These are phyloP conservation scores for Amblyjoppa fuscipennis DNA, from an alignment of 2,888 invertebrate genomes.

Conservation along the genomic window DNA sequence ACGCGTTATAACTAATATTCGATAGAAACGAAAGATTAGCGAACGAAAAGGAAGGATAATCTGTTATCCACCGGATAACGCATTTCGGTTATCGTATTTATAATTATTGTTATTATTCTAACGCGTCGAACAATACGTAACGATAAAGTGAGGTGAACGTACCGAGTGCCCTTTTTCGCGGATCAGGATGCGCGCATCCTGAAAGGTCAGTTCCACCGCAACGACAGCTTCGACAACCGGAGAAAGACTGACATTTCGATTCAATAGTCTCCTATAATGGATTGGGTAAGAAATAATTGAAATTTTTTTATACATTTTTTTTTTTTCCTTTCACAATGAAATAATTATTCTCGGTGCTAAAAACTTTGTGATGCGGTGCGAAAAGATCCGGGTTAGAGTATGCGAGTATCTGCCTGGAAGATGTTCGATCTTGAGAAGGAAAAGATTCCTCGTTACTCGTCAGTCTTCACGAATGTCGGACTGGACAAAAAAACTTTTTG, in stretches of 20 bases:
- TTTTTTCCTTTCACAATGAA: not conserved
- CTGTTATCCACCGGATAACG: not conserved
- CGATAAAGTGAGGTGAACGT: conserved; percentile 60
- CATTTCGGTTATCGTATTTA: not conserved
- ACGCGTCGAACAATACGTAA: conserved; percentile 1
- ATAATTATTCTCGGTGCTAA: not conserved
- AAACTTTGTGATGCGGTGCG: not conserved
- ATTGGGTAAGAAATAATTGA: conserved; percentile 65
- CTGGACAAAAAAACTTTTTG: too few species aligned
- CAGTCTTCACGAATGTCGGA: too few species aligned
- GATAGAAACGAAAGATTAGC: not conserved
- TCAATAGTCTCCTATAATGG: conserved; percentile 59
- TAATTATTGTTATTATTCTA: conserved; percentile 9
- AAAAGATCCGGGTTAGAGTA: too few species aligned
- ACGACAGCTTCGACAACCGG: conserved; percentile 18
- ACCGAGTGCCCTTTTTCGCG: conserved; percentile 52
- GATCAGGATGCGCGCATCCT: conserved; percentile 67
- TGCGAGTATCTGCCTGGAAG: too few species aligned
- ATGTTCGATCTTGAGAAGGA: too few species aligned
- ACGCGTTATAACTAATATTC: not conserved
- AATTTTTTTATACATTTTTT: conserved; percentile 4
- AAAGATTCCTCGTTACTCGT: too few species aligned
- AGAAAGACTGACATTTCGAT: conserved; percentile 35
- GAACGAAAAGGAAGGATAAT: not conserved
- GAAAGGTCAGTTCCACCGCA: conserved; percentile 52